Evolutionary conservation across 2,797 vertebrate genomes (phyloP).

Genomic region (Enteromius mattozi): DNA sequence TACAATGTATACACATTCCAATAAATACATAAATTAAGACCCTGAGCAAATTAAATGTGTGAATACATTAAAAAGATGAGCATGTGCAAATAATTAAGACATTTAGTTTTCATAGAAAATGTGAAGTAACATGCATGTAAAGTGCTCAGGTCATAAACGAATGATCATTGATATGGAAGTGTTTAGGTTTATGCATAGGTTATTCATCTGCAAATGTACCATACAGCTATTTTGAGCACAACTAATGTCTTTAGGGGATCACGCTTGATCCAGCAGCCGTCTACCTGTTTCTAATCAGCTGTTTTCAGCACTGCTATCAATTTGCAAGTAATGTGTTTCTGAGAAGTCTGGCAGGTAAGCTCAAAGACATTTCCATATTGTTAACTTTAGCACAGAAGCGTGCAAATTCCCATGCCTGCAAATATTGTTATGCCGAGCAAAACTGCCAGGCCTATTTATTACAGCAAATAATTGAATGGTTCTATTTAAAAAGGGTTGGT

Average conservation of each 20-base stretch:
- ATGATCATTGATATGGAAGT: slow-evolving; percentile 38
- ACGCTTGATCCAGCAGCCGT: slow-evolving; percentile 38
- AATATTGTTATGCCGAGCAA: slow-evolving; percentile 47
- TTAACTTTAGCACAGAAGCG: slow-evolving; percentile 48
- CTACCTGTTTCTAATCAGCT: slow-evolving; percentile 48
- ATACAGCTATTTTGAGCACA: slow-evolving; percentile 46
- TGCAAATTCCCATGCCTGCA: slow-evolving; percentile 43
- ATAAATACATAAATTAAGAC: neutral
- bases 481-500: slow-evolving; percentile 36
- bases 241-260: slow-evolving; percentile 42
- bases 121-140: slow-evolving; percentile 26
- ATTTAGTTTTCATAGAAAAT: neutral
- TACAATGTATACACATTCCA: neutral
- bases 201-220: slow-evolving; percentile 50
- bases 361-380: slow-evolving; percentile 49
- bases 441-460: slow-evolving; percentile 44
- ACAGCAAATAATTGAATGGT: slow-evolving; percentile 48
- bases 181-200: slow-evolving; percentile 39
- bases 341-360: slow-evolving; percentile 49
- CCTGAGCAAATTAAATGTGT: slow-evolving; percentile 7
- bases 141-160: slow-evolving; percentile 29
- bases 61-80: neutral
- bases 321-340: slow-evolving; percentile 42
- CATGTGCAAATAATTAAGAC: neutral
- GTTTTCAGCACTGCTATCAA: slow-evolving; percentile 52